phyloP scores from a whole-genome alignment of 2,797 vertebrate genomes.

The Chrysocyon brachyurus region DNA sequence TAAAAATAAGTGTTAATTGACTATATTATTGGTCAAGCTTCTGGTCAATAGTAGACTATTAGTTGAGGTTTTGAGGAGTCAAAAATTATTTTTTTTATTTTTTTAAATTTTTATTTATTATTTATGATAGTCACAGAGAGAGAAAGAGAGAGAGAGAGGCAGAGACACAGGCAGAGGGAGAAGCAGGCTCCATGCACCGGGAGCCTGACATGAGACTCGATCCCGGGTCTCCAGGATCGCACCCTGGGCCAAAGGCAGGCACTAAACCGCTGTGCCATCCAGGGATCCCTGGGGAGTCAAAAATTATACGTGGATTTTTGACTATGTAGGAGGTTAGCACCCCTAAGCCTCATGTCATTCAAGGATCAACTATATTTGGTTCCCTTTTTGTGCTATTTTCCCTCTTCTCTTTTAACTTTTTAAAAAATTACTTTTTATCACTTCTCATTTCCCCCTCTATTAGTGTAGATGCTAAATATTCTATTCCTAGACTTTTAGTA shows the following conservation, averaged over 20 bases:
- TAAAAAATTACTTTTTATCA: neutral
- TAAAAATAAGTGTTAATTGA: neutral
- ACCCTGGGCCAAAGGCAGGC: no score
- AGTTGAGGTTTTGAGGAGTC: neutral
- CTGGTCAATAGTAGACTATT: neutral
- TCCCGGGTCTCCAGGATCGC: no score
- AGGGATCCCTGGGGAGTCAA: neutral
- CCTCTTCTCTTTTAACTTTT: neutral
- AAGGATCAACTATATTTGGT: neutral
- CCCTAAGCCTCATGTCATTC: neutral
- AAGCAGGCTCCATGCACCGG: no score
- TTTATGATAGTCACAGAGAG: no score
- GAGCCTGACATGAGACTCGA: no score
- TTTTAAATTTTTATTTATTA: no score
- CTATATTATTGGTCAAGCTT: neutral
- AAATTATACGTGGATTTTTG: neutral
- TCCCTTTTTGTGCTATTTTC: neutral
- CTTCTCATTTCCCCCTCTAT: neutral
- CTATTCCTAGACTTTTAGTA: neutral
- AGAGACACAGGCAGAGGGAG: no score
- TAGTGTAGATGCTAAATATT: slow-evolving; percentile 15
- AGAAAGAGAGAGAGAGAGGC: no score
- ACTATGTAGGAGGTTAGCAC: neutral
- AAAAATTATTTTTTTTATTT: neutral
- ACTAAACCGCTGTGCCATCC: no score